Percentiles rank a stretch among this genome's conserved stretches.
These are phyloP conservation scores for Enteromius paludinosus DNA, from an alignment of 2,797 vertebrate genomes.

Conservation along the genomic window DNA sequence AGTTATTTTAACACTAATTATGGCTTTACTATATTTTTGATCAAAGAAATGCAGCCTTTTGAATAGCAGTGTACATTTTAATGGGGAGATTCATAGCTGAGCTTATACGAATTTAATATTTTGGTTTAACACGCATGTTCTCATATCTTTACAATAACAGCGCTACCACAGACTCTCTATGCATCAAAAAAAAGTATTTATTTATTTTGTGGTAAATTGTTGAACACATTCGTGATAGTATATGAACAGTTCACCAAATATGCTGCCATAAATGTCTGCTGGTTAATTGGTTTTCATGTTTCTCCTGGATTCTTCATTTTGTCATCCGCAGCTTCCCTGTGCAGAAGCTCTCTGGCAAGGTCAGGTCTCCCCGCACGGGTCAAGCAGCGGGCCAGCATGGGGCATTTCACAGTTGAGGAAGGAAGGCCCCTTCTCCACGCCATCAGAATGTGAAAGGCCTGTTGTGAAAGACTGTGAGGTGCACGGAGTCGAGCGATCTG, in stretches of 20 bases:
- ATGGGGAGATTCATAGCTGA: background rate
- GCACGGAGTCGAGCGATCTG: conserved; percentile 84
- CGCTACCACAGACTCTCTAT: background rate
- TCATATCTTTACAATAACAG: background rate
- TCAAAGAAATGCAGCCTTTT: background rate
- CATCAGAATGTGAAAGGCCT: conserved; percentile 83
- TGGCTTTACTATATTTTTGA: background rate
- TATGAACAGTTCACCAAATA: background rate
- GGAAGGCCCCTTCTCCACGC: conserved; percentile 86
- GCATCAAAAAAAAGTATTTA: background rate
- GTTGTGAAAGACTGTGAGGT: conserved; percentile 75
- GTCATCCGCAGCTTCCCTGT: conserved; percentile 67
- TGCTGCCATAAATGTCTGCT: background rate
- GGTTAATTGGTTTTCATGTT: background rate
- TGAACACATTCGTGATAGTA: background rate
- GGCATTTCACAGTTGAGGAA: conserved; percentile 77
- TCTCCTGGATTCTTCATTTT: conserved; percentile 26
- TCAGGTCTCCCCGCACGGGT: conserved; percentile 81
- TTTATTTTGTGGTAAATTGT: no score
- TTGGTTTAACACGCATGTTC: background rate
- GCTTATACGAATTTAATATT: background rate
- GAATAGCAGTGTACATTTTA: background rate
- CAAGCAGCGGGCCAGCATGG: conserved; percentile 81
- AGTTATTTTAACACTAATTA: background rate
- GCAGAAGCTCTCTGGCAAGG: conserved; percentile 79